These are phyloP conservation scores for Hippocampus mohnikei DNA, from an alignment of 2,113 vertebrate genomes.

Conservation along the genomic window DNA sequence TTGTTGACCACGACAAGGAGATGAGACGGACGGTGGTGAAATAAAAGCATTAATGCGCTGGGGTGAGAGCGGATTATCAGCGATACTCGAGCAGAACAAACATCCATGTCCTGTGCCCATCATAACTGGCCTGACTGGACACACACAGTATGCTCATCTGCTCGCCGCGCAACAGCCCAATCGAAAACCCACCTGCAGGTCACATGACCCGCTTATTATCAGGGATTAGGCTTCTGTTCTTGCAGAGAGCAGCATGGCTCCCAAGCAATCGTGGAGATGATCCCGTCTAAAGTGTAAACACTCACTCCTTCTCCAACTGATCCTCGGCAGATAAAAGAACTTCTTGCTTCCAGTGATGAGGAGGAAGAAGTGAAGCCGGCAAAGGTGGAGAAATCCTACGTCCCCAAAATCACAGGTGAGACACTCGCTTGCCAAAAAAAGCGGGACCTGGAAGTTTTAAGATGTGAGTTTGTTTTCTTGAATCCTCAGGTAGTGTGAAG, in stretches of 20 bases:
- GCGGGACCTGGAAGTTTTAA: not conserved
- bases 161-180: constrained; percentile 60
- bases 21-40: constrained; percentile 10
- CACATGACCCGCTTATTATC: constrained; percentile 63
- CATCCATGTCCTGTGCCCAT: constrained; percentile 22
- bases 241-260: constrained; percentile 68
- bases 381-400: constrained; percentile 89
- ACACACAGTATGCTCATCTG: constrained; percentile 46
- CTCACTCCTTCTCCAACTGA: constrained; percentile 48
- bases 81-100: constrained; percentile 33
- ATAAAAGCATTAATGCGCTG: constrained; percentile 34
- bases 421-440: not conserved
- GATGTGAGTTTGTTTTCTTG: constrained; percentile 4
- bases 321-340: constrained; percentile 81
- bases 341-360: constrained; percentile 92
- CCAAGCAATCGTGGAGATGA: constrained; percentile 66
- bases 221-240: constrained; percentile 63
- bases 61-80: constrained; percentile 52
- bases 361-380: constrained; percentile 80
- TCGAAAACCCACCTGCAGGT: constrained; percentile 42
- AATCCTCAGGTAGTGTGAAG: constrained; percentile 87
- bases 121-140: constrained; percentile 30
- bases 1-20: too few relatives aligned
- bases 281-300: constrained; percentile 65
- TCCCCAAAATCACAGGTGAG: constrained; percentile 97